Evolutionary conservation across 2,888 invertebrate species (phyloP), one percentile per base, ranked within the genome.

Genomic region (Agriopis aurantiaria): DNA sequence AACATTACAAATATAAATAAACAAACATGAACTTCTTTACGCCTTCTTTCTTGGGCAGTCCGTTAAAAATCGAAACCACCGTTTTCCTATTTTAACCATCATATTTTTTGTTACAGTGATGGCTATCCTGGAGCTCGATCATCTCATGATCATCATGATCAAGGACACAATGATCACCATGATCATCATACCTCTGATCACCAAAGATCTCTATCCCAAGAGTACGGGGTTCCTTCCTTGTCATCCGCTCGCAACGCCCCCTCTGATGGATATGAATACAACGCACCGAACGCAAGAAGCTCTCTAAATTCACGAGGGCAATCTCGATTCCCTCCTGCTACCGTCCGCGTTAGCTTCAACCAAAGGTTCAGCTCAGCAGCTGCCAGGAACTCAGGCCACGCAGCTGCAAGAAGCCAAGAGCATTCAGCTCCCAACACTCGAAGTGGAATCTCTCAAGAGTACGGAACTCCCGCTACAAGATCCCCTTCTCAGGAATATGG

Each of bases 361-460:
- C 70, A 71, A 63, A 57, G 70, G 40, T 71, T 71, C 41, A 55
- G 40, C 48, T 59, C 70, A 14, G 41, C 65, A 12, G 17, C 65
- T 48, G 8, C 45, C 8, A 65, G 65, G n/a, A 69, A 59, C 60
- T 65, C 65, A 5, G 45, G n/a, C 48, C 12, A 49, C 11, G 56
- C 63, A 17, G 55, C 43, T 17, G 53, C 59, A 7, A 68, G 65
- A 55, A 65, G 52, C 52, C 58, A 84, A 58, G 82, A 82, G 40
- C 85, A 87, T 33, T 82, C 82, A 0, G 81, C 80, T 0, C 85
- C 85, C n/a, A 82, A 71, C 56, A 57, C 78, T 5, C 77, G 81
- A 48, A 75, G 71, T 68, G 77, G 64, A 70, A 65, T 72, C 56
- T 85, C 78, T 66, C 80, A 68, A 10, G 43, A 57, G 45, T 57